Evolutionary conservation across 2,113 vertebrate genomes (phyloP).

Genomic region (Stigmatopora argus): DNA sequence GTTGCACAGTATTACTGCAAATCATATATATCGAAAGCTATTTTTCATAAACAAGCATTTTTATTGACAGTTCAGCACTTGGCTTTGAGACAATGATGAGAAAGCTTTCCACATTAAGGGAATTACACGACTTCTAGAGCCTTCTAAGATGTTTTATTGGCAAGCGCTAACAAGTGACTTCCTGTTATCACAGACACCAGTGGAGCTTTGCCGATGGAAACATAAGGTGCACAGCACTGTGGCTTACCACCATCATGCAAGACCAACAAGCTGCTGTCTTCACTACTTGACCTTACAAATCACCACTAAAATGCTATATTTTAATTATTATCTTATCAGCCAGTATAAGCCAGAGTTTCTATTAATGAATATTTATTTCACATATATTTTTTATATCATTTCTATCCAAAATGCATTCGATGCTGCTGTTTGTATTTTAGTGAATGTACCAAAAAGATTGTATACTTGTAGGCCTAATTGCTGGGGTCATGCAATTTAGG

Average conservation of each 20-base stretch:
- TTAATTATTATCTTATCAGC: slow-evolving; percentile 23
- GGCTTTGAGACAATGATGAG: neutral
- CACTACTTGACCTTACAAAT: slow-evolving; percentile 42
- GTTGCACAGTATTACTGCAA: neutral
- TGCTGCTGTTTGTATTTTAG: slow-evolving; percentile 36
- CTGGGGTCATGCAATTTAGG: slow-evolving; percentile 3
- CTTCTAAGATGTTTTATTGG: neutral
- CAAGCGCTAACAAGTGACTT: slow-evolving; percentile 33
- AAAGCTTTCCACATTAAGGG: neutral
- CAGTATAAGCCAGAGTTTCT: neutral
- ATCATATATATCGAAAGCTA: neutral
- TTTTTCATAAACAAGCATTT: neutral
- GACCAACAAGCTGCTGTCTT: slow-evolving; percentile 37
- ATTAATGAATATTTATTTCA: slow-evolving; percentile 34
- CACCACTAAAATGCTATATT: slow-evolving; percentile 47
- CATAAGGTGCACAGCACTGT: slow-evolving; percentile 17
- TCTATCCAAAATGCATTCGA: slow-evolving; percentile 25
- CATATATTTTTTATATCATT: slow-evolving; percentile 29
- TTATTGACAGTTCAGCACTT: neutral
- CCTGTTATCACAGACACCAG: slow-evolving; percentile 53
- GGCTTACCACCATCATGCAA: slow-evolving; percentile 25
- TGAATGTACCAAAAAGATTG: slow-evolving; percentile 11
- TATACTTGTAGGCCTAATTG: slow-evolving; percentile 12
- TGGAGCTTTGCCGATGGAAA: slow-evolving; percentile 43
- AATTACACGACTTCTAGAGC: neutral